Evolutionary conservation across 2,113 vertebrate genomes (phyloP).

Genomic region (Clarias batrachus): DNA sequence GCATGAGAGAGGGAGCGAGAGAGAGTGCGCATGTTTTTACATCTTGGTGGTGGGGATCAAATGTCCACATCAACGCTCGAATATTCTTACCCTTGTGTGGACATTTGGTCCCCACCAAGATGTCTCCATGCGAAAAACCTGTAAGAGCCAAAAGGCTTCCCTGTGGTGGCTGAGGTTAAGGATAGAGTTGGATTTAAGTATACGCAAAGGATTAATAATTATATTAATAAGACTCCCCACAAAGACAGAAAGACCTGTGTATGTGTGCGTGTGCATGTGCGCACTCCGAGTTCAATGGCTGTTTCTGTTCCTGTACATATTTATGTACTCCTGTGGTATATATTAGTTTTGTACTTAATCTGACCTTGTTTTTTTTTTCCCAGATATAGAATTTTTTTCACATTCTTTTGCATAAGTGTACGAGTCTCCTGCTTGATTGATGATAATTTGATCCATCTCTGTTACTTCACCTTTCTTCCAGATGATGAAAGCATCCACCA

Average conservation of each 20-base stretch:
- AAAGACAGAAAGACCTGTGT: not conserved
- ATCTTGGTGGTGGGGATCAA: not conserved
- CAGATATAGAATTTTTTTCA: not conserved
- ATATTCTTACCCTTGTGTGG: not conserved
- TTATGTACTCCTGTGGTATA: not conserved
- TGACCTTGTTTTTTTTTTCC: not conserved
- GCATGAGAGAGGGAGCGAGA: not conserved
- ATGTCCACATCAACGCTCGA: not conserved
- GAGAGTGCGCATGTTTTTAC: not conserved
- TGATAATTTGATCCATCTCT: constrained; percentile 1
- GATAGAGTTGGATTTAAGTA: not conserved
- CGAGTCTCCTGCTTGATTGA: not conserved
- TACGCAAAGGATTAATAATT: not conserved
- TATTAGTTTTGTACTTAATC: not conserved
- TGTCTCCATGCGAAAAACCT: not conserved
- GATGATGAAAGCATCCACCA: constrained; percentile 85
- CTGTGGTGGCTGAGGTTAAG: not conserved
- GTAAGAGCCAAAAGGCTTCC: not conserved
- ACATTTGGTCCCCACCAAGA: not conserved
- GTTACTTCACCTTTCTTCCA: constrained; percentile 44
- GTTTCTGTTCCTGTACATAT: not conserved
- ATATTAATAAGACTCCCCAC: not conserved
- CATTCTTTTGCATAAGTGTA: not conserved
- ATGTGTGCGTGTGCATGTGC: not conserved
- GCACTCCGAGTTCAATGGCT: not conserved